Percentiles rank a stretch among this genome's conserved stretches.
Evolutionary conservation across 2,888 invertebrate species (phyloP).

Genomic region (Corythucha ciliata): DNA sequence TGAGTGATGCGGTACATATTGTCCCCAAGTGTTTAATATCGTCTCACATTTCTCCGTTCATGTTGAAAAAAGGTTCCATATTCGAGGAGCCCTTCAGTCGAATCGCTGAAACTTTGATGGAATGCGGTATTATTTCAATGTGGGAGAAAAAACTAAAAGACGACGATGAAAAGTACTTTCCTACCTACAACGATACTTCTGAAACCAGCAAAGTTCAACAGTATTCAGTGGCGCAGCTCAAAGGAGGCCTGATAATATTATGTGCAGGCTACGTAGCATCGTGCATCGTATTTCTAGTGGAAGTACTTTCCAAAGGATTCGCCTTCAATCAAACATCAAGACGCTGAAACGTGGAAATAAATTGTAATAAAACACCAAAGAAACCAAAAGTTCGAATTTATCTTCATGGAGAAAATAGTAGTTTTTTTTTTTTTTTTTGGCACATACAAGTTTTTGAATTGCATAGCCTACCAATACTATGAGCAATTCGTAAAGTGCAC

Average conservation of each 20-base stretch:
- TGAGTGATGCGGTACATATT: slow-evolving; percentile 16
- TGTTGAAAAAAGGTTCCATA: slow-evolving; percentile 24
- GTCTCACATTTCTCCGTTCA: slow-evolving; percentile 22
- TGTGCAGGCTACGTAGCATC: slow-evolving; percentile 8
- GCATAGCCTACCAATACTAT: too few species aligned
- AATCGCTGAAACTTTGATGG: slow-evolving; percentile 18
- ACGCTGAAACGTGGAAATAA: too few species aligned
- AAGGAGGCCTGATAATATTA: slow-evolving; percentile 15
- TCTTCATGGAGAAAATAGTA: too few species aligned
- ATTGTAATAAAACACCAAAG: too few species aligned
- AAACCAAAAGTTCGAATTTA: too few species aligned
- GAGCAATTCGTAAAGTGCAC: too few species aligned
- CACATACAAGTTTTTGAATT: too few species aligned
- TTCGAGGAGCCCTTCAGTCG: slow-evolving; percentile 21
- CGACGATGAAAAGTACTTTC: neutral
- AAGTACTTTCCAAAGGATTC: slow-evolving; percentile 18
- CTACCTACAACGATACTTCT: neutral
- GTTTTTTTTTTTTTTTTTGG: too few species aligned
- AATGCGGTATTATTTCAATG: slow-evolving; percentile 21
- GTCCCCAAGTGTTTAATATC: slow-evolving; percentile 24
- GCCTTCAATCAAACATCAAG: too few species aligned
- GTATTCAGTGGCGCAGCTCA: slow-evolving; percentile 15
- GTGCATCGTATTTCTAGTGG: slow-evolving; percentile 2
- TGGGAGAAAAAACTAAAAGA: slow-evolving; percentile 17
- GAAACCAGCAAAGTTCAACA: neutral